Conservation (phyloP, 2,113 vertebrate genomes). For the Dolichallabes microphthalmus region DNA sequence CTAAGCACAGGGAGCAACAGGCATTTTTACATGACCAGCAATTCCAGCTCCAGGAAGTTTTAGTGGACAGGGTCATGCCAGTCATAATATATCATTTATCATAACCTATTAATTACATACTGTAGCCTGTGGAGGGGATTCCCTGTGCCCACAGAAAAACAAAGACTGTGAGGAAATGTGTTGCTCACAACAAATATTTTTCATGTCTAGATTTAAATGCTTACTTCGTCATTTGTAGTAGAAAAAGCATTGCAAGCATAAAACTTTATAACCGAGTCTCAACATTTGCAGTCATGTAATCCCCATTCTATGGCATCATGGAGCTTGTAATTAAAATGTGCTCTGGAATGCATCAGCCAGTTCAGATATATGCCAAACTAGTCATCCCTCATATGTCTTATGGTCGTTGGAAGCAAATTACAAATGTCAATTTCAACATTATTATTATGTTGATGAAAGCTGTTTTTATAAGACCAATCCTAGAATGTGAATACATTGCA, state of each 20-base stretch:
- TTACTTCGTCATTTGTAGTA: slow-evolving; percentile 55
- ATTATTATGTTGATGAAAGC: slow-evolving; percentile 46
- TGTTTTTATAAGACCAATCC: slow-evolving; percentile 36
- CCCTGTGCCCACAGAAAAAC: not conserved
- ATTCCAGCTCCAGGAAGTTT: not conserved
- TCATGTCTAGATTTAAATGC: slow-evolving; percentile 66
- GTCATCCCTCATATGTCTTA: slow-evolving; percentile 59
- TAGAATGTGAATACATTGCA: slow-evolving; percentile 40
- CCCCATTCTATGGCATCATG: slow-evolving; percentile 46
- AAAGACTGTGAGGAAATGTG: slow-evolving; percentile 11
- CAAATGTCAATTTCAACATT: slow-evolving; percentile 52
- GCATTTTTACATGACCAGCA: not conserved
- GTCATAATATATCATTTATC: slow-evolving; percentile 18
- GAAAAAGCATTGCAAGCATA: slow-evolving; percentile 65
- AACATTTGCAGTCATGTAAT: slow-evolving; percentile 64
- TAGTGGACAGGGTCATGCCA: slow-evolving; percentile 4
- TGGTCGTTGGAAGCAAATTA: slow-evolving; percentile 53
- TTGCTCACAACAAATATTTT: slow-evolving; percentile 37
- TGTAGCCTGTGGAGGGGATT: not conserved
- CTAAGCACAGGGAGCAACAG: slow-evolving; percentile 32
- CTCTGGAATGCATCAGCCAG: slow-evolving; percentile 54
- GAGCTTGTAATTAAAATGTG: slow-evolving; percentile 61
- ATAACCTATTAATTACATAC: slow-evolving; percentile 1
- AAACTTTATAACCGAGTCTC: slow-evolving; percentile 57
- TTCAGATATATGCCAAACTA: slow-evolving; percentile 52